Evolutionary conservation across 2,113 vertebrate genomes (phyloP).

Genomic region (Zingel zingel): DNA sequence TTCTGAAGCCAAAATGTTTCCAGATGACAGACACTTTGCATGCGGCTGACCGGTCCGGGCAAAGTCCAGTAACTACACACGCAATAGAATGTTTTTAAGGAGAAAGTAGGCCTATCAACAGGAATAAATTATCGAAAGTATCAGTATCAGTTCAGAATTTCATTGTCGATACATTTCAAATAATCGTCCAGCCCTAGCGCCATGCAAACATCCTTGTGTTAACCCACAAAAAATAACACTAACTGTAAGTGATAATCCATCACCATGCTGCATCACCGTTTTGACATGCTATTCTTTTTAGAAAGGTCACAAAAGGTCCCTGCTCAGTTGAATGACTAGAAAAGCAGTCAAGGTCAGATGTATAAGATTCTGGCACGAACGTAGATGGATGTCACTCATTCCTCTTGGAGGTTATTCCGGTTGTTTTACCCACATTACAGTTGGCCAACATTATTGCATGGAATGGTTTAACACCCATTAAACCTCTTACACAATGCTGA

Average conservation of each 20-base stretch:
- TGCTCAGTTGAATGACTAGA: conserved; percentile 1
- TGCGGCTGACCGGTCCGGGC: no score
- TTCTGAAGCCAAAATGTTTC: no score
- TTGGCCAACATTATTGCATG: background rate
- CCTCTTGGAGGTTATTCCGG: background rate
- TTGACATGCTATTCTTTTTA: background rate
- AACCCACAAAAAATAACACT: background rate
- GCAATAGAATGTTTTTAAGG: no score
- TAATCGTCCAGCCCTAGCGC: no score
- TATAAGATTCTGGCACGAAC: background rate
- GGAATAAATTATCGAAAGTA: no score
- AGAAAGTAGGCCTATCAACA: no score
- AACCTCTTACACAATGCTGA: background rate
- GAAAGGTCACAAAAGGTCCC: conserved; percentile 37
- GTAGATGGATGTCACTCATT: background rate
- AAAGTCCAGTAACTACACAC: no score
- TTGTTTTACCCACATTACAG: background rate
- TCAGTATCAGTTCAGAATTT: no score
- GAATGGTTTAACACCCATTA: background rate
- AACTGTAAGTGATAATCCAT: conserved; percentile 28
- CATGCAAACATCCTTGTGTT: background rate
- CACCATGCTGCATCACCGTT: background rate
- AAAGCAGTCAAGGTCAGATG: background rate
- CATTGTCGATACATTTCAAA: no score
- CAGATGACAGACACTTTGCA: no score